Base-by-base conservation (phyloP, 1,140 invertebrate species). In the Drosophila littoralis region DNA sequence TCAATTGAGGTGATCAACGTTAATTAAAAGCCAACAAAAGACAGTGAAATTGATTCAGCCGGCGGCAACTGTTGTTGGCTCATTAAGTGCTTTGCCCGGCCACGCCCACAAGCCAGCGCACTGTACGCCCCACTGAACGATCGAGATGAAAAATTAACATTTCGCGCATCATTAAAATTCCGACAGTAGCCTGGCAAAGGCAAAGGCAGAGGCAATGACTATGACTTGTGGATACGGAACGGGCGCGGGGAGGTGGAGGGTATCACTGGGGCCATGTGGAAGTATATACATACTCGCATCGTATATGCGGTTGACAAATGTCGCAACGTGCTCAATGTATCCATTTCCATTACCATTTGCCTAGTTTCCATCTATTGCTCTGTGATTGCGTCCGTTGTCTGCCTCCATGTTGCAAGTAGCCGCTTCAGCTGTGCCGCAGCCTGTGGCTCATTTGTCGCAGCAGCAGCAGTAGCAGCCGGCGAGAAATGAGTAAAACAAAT, bases 1-100 rank as follows among this genome's bases (percentile, higher is more conserved):
- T 90, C 84, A 89, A 89, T 89, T 89, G 83, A 89, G 84, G 84
- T 89, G 85, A 90, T 90, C 84, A 90, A 74, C 85, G 81, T 90
- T 89, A 89, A 89, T 89, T 90, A 81, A 90, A 83, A 78, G 80
- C 79, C 79, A 86, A 76, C 72, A 75, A 71, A 75, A 75, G 72
- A 61, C 52, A 45, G 36, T 70, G 60, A 55, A 68, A 81, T 70
- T 86, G 82, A 86, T 64, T 78, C 82, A 85, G 32, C 68, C 60
- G 48, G 42, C 40, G 32, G 40, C 51, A 28, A 43, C 15, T 60
- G 82, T 59, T 70, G 83, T 46, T 77, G 79, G 52, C 71, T 86
- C 79, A 89, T 89, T 84, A 80, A 69, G 75, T 79, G 73, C 54
- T 42, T 28, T 52, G 75, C 61, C 69, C 60, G 73, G 70, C 58